These are phyloP conservation scores for Mus pahari DNA, from an alignment of 2,113 vertebrate species.

Conservation along the genomic window DNA sequence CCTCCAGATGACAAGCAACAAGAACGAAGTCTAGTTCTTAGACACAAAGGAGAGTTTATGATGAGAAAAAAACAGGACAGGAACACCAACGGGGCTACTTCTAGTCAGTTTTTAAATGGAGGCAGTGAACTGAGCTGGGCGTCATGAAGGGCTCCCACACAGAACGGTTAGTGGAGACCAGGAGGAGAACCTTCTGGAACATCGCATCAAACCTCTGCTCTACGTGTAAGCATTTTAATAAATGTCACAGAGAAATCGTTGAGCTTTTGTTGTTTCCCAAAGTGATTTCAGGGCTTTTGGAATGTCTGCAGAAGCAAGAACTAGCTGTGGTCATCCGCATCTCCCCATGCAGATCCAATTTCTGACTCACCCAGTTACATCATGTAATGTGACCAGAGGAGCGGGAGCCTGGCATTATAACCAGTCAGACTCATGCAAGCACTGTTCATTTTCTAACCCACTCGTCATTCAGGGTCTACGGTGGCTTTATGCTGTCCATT, in stretches of 20 bases:
- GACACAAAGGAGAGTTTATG: background rate
- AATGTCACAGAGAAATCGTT: conserved; percentile 18
- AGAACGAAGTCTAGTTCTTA: background rate
- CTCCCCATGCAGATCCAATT: conserved; percentile 50
- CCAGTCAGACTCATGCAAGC: conserved; percentile 65
- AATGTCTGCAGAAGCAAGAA: conserved; percentile 40
- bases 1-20: background rate
- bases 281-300: conserved; percentile 43
- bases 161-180: background rate
- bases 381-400: conserved; percentile 69
- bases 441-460: conserved; percentile 71
- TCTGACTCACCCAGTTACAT: conserved; percentile 71
- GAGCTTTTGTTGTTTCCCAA: conserved; percentile 58
- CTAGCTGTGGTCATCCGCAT: conserved; percentile 66
- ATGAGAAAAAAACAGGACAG: background rate
- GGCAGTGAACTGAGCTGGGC: background rate
- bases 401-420: conserved; percentile 60
- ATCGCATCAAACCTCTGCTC: background rate
- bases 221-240: conserved; percentile 46
- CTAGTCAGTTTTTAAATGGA: background rate
- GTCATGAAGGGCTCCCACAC: background rate
- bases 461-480: conserved; percentile 51
- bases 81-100: background rate
- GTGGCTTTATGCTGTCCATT: conserved; percentile 78
- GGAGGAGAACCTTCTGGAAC: background rate